Evolutionary conservation across 2,113 vertebrate genomes (phyloP).

Genomic region (mouse (Mus musculus)): DNA sequence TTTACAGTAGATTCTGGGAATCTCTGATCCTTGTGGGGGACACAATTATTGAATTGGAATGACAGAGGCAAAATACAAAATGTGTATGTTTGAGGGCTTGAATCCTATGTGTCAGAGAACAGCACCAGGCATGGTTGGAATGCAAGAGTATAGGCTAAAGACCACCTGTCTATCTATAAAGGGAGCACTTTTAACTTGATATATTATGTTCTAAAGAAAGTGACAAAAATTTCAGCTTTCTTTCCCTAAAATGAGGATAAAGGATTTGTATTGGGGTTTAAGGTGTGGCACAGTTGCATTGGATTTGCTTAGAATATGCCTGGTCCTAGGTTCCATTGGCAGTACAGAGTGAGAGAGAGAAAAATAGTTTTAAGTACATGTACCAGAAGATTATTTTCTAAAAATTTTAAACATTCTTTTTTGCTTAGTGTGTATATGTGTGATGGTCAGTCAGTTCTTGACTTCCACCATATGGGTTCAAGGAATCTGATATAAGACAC

Average conservation of each 20-base stretch:
- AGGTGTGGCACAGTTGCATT: not conserved
- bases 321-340: not conserved
- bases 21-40: not conserved
- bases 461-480: not conserved
- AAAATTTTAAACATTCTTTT: not conserved
- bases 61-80: slow-evolving; percentile 2
- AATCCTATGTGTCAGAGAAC: not conserved
- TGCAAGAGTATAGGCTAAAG: not conserved
- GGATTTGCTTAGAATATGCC: not conserved
- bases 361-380: not conserved
- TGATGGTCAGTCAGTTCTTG: no score
- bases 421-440: not conserved
- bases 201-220: not conserved
- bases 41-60: not conserved
- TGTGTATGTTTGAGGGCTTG: not conserved
- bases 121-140: not conserved
- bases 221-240: not conserved
- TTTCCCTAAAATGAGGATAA: slow-evolving; percentile 24
- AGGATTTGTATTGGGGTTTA: not conserved
- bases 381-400: not conserved
- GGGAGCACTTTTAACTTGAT: not conserved
- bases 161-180: not conserved
- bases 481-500: no score
- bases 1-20: not conserved
- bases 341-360: not conserved